Evolutionary conservation across 2,113 vertebrate genomes (phyloP), one percentile per base, ranked within the genome.

Genomic region (Forbesichthys papilliferus): DNA sequence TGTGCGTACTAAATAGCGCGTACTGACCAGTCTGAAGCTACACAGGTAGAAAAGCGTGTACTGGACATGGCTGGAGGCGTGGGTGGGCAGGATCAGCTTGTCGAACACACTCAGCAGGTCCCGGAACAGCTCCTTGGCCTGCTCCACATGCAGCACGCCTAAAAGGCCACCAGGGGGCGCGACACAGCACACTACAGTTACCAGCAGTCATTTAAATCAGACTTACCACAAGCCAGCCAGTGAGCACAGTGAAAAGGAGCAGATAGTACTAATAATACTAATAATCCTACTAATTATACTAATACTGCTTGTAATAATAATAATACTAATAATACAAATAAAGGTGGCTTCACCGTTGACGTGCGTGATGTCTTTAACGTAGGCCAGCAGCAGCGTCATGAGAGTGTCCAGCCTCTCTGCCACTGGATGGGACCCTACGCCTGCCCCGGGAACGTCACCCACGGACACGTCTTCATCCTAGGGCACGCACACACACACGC

Each of bases 11-110:
- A 20, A 13, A 46, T 14, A 42, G 8, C 27, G 4, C 8, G 9
- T 33, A 95, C 96, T 93, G 76, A 99, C 98, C 96, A 96, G 69
- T 84, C 92, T 96, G 91, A 99, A 98, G 91, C 98, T 98, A 83
- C 95, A 98, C 77, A 99, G 93, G 87, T 98, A 98, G 74, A 99
- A 99, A 77, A 98, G 89, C 64, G 87, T 88, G 83, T 93, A 99
- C 75, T 99, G 98, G n/a, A 98, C 93, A 0, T 99, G 97, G 80
- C 92, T 93, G 1, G 93, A 99, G 49, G 94, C 98, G 0, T 99
- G 96, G 1, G 98, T 99, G 7, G 96, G 95, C 74, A 99, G 91
- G 42, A 99, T 92, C 61, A 99, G 93, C 80, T 96, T 98, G 87
- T 98, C 96, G 77, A 98, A 99, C 69, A 95, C 89, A 12, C 79